phyloP scores from a whole-genome alignment of 2,888 invertebrate species.

The Leucoma salicis region DNA sequence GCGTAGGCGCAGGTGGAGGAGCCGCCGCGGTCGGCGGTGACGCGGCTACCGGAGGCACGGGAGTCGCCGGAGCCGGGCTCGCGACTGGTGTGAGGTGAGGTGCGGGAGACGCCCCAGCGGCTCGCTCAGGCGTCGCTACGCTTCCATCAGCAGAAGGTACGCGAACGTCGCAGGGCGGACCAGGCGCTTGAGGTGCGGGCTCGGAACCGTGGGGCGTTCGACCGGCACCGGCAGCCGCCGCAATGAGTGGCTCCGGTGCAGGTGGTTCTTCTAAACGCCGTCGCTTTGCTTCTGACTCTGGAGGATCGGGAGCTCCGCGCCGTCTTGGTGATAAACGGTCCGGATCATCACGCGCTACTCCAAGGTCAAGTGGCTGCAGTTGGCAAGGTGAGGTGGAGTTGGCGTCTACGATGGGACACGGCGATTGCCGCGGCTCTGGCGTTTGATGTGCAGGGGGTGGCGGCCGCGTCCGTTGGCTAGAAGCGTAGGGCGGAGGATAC shows the following conservation, averaged over 20 bases:
- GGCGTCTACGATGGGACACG: conserved; percentile 58
- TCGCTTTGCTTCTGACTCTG: conserved; percentile 85
- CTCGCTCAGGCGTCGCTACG: conserved; percentile 79
- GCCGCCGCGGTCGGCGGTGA: conserved; percentile 60
- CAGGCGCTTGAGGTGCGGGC: conserved; percentile 72
- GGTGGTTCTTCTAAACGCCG: conserved; percentile 86
- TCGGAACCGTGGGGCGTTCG: conserved; percentile 84
- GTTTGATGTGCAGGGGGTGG: conserved; percentile 83
- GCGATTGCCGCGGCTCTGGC: conserved; percentile 71
- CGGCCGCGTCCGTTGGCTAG: conserved; percentile 56
- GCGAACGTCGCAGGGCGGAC: conserved; percentile 77
- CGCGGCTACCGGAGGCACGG: conserved; percentile 58
- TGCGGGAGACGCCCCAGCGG: conserved; percentile 71
- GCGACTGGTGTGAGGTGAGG: conserved; percentile 62
- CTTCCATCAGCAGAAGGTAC: conserved; percentile 84
- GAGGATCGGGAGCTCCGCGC: conserved; percentile 81
- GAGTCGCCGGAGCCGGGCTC: conserved; percentile 67
- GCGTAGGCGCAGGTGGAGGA: conserved; percentile 63
- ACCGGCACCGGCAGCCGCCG: conserved; percentile 87
- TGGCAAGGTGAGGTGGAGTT: conserved; percentile 81
- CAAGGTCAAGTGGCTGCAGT: conserved; percentile 90
- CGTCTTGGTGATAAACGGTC: conserved; percentile 84
- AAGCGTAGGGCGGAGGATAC: conserved; percentile 67
- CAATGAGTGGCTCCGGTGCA: conserved; percentile 86
- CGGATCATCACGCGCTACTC: conserved; percentile 85